Evolutionary conservation across 1,140 invertebrate species (phyloP), one percentile per base, ranked within the genome.

Genomic region (Oscheius sp.): DNA sequence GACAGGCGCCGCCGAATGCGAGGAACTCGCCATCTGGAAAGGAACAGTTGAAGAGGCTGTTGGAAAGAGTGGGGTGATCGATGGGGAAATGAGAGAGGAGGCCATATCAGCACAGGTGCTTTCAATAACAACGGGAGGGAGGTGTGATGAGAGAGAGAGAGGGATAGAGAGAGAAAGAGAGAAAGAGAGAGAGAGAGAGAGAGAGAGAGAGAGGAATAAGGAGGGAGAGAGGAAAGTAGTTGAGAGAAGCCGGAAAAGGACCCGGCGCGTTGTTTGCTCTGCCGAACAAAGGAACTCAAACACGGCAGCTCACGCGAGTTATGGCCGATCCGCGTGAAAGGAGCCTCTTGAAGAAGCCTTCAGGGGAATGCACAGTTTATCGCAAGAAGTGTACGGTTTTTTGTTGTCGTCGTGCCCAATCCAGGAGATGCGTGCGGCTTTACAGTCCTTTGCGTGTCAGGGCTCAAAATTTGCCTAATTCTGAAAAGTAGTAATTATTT

Each of bases 11-110:
- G 35, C 38, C 45, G 34, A 34, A 18, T 31, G 34, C 15, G 64
- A 67, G 35, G 64, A 55, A 15, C 34, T 29, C 13, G 35, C 36
- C 64, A 67, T 58, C 42, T 46, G 64, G 62, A 58, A 67, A 32
- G n/a, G n/a, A 64, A 64, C 10, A 15, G 62, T 20, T n/a, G 34
- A 31, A 36, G 15, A 67, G 38, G 52, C 62, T 67, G 28, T 15
- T 59, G 15, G 15, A 26, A 15, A 59, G 15, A n/a, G n/a, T 18
- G 28, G 26, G 15, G 26, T 15, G 26, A 59, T 15, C 15, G 55
- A 59, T 15, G n/a, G 26, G 26, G 28, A 20, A 26, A 59, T 59
- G 28, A 18, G n/a, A 59, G 26, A 15, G 28, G 28, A 26, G 28
- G 18, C 15, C n/a, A 59, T 59, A 59, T 59, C 15, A 26, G 28